These are phyloP conservation scores for Mellilla xanthometata DNA, from an alignment of 2,888 invertebrate species.

Conservation along the genomic window DNA sequence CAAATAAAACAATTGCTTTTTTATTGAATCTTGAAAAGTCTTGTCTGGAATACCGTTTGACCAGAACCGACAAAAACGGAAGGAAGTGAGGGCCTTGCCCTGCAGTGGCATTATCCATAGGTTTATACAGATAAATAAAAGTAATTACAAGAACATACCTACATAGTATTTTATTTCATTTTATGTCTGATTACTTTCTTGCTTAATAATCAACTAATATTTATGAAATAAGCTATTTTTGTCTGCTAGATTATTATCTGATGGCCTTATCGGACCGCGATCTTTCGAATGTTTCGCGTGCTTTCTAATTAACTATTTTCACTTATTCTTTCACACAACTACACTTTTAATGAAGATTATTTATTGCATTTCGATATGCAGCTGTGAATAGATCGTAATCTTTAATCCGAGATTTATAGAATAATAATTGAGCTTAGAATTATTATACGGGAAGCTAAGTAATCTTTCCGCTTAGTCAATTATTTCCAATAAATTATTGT, in stretches of 20 bases:
- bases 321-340: conserved; percentile 29
- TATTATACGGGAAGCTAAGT: not conserved
- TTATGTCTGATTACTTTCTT: too few relatives aligned
- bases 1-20: too few relatives aligned
- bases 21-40: too few relatives aligned
- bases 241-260: conserved; percentile 35
- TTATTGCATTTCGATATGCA: conserved; percentile 21
- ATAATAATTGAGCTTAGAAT: not conserved
- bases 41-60: too few relatives aligned
- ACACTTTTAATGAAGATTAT: conserved; percentile 36
- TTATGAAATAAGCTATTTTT: conserved; percentile 27
- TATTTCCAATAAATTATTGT: not conserved
- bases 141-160: too few relatives aligned
- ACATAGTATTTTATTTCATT: too few relatives aligned
- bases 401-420: conserved; percentile 5
- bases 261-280: conserved; percentile 37
- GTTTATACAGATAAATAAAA: too few relatives aligned
- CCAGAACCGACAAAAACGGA: too few relatives aligned
- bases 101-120: too few relatives aligned
- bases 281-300: conserved; percentile 44
- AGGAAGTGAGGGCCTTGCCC: too few relatives aligned
- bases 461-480: not conserved
- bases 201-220: too few relatives aligned
- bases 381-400: conserved; percentile 12
- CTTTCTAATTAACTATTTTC: conserved; percentile 51